A percentile compares a stretch with the other conserved stretches of the same genome.
These are phyloP conservation scores for Nebria ingens DNA, from an alignment of 1,140 invertebrate species.

Conservation along the genomic window DNA sequence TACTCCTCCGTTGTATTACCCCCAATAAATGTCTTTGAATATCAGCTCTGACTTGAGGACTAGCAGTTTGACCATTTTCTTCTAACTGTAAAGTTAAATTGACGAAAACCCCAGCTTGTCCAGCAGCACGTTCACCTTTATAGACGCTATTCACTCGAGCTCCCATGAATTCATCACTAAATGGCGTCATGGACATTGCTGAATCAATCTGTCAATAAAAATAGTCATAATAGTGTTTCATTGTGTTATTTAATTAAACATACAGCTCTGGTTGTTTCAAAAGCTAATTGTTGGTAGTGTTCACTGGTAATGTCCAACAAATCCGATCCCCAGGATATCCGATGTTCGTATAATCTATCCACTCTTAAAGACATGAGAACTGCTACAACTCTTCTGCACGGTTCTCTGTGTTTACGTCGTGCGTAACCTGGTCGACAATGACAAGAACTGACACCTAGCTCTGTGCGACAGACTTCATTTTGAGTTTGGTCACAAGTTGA, in stretches of 20 bases:
- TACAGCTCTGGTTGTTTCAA: conserved; percentile 74
- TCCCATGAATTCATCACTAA: conserved; percentile 74
- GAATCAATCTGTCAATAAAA: conserved; percentile 61
- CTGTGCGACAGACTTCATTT: conserved; percentile 78
- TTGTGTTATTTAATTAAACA: conserved; percentile 31
- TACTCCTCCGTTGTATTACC: conserved; percentile 67
- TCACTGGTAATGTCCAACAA: conserved; percentile 66
- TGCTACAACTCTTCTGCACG: conserved; percentile 71
- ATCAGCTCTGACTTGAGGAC: conserved; percentile 56
- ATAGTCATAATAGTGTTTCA: conserved; percentile 11
- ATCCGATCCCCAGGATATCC: conserved; percentile 63
- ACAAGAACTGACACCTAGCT: conserved; percentile 84
- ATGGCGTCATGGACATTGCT: conserved; percentile 80
- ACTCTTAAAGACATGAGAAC: conserved; percentile 70
- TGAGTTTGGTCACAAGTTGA: conserved; percentile 81
- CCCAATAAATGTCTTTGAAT: conserved; percentile 75
- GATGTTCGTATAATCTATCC: conserved; percentile 69
- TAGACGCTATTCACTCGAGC: conserved; percentile 74
- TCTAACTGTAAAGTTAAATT: conserved; percentile 71
- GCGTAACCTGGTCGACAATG: conserved; percentile 78
- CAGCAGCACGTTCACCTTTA: conserved; percentile 50
- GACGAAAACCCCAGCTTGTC: conserved; percentile 63
- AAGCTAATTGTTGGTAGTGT: conserved; percentile 69
- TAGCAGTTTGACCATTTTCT: conserved; percentile 56
- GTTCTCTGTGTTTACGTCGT: conserved; percentile 60